phyloP scores from a whole-genome alignment of 1,140 invertebrate species.

The Lasioglossum baleicum region DNA sequence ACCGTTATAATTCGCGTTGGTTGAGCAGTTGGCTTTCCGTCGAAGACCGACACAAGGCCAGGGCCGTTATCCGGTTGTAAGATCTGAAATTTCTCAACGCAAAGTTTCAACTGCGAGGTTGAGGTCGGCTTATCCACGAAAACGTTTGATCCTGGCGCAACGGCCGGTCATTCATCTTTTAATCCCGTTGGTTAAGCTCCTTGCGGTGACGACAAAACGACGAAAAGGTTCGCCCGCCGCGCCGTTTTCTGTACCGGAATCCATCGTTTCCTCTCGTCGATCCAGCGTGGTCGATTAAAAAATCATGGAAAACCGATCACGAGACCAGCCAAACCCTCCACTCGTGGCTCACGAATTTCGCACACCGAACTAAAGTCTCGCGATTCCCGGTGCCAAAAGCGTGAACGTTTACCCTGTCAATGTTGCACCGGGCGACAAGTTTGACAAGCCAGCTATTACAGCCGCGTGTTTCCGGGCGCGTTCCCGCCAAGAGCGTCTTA shows the following conservation, averaged over 20 bases:
- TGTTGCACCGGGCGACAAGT: background rate
- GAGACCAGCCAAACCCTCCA: no score
- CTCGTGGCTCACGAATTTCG: no score
- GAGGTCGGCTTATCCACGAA: slow-evolving; percentile 53
- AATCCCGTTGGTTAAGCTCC: slow-evolving; percentile 60
- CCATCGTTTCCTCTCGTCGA: slow-evolving; percentile 8
- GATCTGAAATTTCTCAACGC: slow-evolving; percentile 34
- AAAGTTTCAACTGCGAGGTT: slow-evolving; percentile 39
- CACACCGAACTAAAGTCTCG: no score
- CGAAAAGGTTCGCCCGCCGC: slow-evolving; percentile 43
- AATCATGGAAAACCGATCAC: background rate
- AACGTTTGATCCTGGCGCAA: slow-evolving; percentile 60
- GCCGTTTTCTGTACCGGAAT: slow-evolving; percentile 21
- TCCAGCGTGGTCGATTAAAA: slow-evolving; percentile 7
- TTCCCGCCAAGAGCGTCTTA: background rate
- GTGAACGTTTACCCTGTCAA: background rate
- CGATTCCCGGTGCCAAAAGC: background rate
- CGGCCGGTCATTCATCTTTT: slow-evolving; percentile 52
- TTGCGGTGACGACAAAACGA: slow-evolving; percentile 59
- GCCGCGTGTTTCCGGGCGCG: background rate
- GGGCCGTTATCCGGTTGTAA: background rate
- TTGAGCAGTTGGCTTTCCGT: background rate
- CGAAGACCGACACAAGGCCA: background rate
- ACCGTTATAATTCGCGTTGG: background rate
- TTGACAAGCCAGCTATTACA: slow-evolving; percentile 1